phyloP scores from a whole-genome alignment of 2,797 vertebrate genomes.

The Scyliorhinus canicula region DNA sequence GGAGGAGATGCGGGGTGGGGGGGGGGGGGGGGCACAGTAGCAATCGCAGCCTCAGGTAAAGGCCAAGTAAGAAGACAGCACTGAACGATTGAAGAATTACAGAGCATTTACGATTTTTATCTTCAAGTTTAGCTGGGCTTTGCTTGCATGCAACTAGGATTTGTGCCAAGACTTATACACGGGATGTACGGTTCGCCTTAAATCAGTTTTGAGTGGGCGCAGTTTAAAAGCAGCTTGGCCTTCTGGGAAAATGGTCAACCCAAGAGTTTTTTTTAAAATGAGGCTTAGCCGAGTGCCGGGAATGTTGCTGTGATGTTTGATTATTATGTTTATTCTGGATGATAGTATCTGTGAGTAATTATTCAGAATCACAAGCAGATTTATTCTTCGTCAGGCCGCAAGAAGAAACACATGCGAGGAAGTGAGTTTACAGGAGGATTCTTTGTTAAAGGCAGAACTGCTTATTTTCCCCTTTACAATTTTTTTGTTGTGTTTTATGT shows the following conservation, averaged over 20 bases:
- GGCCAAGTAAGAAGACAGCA: not conserved
- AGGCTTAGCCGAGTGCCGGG: not conserved
- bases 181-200: not conserved
- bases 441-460: not conserved
- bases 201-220: not conserved
- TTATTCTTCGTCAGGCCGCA: not conserved
- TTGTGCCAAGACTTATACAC: not conserved
- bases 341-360: conserved; percentile 20
- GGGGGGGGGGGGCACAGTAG: not conserved
- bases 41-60: not conserved
- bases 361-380: conserved; percentile 26
- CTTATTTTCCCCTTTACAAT: not conserved
- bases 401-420: not conserved
- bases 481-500: not conserved
- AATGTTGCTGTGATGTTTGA: conserved; percentile 6
- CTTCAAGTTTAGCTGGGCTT: not conserved
- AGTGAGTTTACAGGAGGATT: not conserved
- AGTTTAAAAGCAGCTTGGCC: not conserved
- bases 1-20: too few species aligned
- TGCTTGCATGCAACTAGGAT: not conserved
- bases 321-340: not conserved
- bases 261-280: not conserved
- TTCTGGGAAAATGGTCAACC: not conserved
- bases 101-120: not conserved
- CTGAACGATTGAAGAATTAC: not conserved